phyloP scores from a whole-genome alignment of 2,113 vertebrate genomes.

The Pseudopipra pipra region DNA sequence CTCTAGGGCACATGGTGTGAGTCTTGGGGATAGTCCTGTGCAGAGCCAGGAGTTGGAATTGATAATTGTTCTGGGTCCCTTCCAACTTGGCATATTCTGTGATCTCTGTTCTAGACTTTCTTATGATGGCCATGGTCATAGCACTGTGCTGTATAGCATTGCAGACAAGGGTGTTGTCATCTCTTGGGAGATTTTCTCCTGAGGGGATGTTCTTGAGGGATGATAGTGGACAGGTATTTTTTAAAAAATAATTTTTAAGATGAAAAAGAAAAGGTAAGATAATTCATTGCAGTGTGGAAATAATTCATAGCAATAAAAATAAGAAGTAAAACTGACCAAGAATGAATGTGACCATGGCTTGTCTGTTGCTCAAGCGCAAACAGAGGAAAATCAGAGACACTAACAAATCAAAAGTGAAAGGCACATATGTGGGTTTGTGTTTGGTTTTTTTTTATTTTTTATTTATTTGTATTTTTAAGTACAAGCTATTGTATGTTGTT shows the following conservation, averaged over 20 bases:
- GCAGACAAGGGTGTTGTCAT: not conserved
- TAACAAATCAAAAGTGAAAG: not conserved
- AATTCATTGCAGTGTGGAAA: not conserved
- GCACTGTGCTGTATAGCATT: rapidly evolving
- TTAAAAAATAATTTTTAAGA: not conserved
- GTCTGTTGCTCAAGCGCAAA: not conserved
- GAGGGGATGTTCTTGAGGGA: not conserved
- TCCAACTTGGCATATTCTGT: not conserved
- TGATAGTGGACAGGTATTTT: not conserved
- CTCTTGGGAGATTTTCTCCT: not conserved
- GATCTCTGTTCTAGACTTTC: not conserved
- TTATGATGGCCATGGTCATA: not conserved
- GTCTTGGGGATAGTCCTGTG: not conserved
- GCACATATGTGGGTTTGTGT: not conserved
- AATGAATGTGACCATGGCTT: not conserved
- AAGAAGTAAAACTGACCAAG: not conserved
- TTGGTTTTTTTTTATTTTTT: not conserved
- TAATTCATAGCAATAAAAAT: not conserved
- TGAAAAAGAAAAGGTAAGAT: not conserved
- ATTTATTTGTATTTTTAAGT: not conserved
- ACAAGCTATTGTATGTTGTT: not conserved
- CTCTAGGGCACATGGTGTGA: not conserved
- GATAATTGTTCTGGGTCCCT: not conserved
- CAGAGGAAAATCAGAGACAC: not conserved
- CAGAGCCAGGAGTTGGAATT: not conserved